phyloP scores from a whole-genome alignment of 2,888 invertebrate species.

The Dione juno region DNA sequence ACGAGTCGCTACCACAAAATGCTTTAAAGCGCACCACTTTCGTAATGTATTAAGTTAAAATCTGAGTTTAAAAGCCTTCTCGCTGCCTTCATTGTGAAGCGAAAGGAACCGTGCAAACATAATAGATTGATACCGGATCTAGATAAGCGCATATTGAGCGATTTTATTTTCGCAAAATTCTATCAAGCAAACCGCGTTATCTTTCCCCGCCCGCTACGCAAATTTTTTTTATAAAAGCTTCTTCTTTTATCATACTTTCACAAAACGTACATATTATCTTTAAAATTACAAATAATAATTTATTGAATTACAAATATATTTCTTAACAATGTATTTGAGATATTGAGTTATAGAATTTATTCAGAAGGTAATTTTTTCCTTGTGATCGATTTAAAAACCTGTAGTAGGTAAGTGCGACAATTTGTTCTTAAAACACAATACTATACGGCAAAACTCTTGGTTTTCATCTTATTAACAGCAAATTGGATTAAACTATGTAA shows the following conservation, averaged over 20 bases:
- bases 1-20: conserved; percentile 73
- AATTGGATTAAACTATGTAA: conserved; percentile 63
- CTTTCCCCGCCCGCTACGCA: conserved; percentile 36
- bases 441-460: conserved; percentile 44
- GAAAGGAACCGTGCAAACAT: conserved; percentile 69
- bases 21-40: conserved; percentile 74
- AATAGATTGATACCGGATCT: conserved; percentile 75
- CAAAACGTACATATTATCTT: not conserved
- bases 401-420: conserved; percentile 60
- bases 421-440: conserved; percentile 55
- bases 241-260: conserved; percentile 21
- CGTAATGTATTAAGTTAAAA: conserved; percentile 80
- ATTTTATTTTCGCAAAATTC: conserved; percentile 63
- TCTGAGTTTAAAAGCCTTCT: conserved; percentile 71
- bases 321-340: not conserved
- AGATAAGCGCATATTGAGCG: conserved; percentile 66
- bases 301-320: not conserved
- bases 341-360: not conserved
- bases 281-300: not conserved
- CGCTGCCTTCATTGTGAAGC: conserved; percentile 61
- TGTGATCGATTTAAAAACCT: too few relatives aligned
- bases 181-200: conserved; percentile 51
- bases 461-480: conserved; percentile 55
- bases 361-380: conserved; percentile 40
- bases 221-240: conserved; percentile 37